Conservation (phyloP, 2,888 invertebrate species). For the Chymomyza amoena region DNA sequence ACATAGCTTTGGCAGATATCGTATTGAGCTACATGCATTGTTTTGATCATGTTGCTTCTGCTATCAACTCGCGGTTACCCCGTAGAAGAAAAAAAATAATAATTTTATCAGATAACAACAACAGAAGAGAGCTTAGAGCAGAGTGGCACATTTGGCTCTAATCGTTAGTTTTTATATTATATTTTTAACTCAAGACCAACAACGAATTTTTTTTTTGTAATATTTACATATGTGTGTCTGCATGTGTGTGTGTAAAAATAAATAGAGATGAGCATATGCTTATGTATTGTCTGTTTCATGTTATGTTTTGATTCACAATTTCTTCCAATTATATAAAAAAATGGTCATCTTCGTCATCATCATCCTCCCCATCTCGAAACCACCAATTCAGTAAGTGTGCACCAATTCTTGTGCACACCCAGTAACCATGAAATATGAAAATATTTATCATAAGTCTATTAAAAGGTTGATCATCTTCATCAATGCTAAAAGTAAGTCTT, state of each 20-base stretch:
- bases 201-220: background rate
- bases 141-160: background rate
- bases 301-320: too few relatives aligned
- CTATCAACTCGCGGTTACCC: too few relatives aligned
- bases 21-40: too few relatives aligned
- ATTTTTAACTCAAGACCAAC: background rate
- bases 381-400: background rate
- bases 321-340: background rate
- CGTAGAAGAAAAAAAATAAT: too few relatives aligned
- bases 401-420: background rate
- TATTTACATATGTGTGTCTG: background rate
- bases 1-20: too few relatives aligned
- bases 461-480: background rate
- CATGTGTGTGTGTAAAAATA: background rate
- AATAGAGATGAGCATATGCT: background rate
- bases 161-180: background rate
- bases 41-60: too few relatives aligned
- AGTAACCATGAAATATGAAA: background rate
- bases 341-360: too few relatives aligned
- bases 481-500: background rate
- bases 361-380: too few relatives aligned
- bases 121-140: slow-evolving; percentile 3
- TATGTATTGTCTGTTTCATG: too few relatives aligned
- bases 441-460: background rate
- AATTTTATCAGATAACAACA: too few relatives aligned